These are phyloP conservation scores for Ailurus styani DNA, from an alignment of 2,113 vertebrate genomes.

Conservation along the genomic window DNA sequence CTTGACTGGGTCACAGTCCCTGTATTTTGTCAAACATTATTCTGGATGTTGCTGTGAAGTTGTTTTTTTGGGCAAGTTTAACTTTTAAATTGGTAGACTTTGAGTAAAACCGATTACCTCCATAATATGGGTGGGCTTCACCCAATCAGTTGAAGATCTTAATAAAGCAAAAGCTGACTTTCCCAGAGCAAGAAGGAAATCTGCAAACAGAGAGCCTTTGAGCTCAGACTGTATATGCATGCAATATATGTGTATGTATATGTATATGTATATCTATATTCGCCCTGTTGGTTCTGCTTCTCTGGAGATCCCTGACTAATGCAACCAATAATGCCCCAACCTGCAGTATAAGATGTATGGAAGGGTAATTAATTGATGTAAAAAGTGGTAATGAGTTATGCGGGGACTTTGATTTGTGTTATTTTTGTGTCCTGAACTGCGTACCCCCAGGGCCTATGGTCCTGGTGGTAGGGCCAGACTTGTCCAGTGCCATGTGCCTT, in stretches of 20 bases:
- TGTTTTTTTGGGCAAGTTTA: background rate
- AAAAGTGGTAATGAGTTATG: background rate
- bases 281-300: background rate
- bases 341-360: background rate
- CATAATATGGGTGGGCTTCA: background rate
- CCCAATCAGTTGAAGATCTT: background rate
- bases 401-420: background rate
- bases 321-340: background rate
- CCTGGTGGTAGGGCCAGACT: background rate
- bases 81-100: background rate
- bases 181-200: background rate
- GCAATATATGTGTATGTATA: background rate
- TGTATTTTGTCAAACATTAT: background rate
- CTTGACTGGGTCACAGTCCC: background rate
- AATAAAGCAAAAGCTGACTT: background rate
- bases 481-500: background rate
- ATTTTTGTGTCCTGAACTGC: background rate
- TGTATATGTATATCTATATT: background rate
- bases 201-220: background rate
- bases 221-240: background rate
- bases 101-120: background rate
- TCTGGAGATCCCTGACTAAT: background rate
- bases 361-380: background rate
- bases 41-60: background rate
- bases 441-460: background rate